phyloP scores from a whole-genome alignment of 2,113 vertebrate species.

The Xerus inauris region DNA sequence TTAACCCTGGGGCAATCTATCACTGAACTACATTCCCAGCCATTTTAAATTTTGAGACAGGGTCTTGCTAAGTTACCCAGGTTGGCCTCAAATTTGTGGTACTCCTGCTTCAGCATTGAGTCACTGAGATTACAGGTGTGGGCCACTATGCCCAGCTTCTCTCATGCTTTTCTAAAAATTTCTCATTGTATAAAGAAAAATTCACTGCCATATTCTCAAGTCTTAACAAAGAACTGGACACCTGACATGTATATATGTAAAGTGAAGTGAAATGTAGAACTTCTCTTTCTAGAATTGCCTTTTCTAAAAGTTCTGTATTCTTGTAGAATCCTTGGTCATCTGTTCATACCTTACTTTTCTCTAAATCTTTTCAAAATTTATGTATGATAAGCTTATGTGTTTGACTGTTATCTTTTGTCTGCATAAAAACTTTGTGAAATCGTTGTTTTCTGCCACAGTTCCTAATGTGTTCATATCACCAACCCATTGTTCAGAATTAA shows the following conservation, averaged over 20 bases:
- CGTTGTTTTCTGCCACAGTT: conserved; percentile 30
- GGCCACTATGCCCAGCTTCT: too few species aligned
- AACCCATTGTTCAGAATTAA: neutral
- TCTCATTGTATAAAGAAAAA: neutral
- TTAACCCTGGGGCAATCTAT: too few species aligned
- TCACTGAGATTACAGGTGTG: too few species aligned
- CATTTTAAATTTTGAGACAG: too few species aligned
- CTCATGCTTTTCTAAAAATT: too few species aligned
- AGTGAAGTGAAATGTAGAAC: conserved; percentile 5
- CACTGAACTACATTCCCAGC: too few species aligned
- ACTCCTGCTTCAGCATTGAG: too few species aligned
- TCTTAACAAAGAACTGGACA: neutral
- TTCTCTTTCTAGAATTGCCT: neutral
- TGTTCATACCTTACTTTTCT: conserved; percentile 9
- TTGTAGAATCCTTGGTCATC: neutral
- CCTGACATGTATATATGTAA: conserved; percentile 1
- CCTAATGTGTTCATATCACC: neutral
- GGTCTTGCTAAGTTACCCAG: too few species aligned
- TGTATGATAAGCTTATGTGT: neutral
- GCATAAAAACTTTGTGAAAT: conserved; percentile 41
- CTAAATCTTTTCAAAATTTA: neutral
- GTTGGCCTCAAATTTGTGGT: too few species aligned
- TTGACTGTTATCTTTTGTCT: conserved; percentile 35
- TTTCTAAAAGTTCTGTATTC: neutral
- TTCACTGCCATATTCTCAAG: neutral